Evolutionary conservation across 1,140 invertebrate genomes (phyloP).

Genomic region (Diabrotica virgifera): DNA sequence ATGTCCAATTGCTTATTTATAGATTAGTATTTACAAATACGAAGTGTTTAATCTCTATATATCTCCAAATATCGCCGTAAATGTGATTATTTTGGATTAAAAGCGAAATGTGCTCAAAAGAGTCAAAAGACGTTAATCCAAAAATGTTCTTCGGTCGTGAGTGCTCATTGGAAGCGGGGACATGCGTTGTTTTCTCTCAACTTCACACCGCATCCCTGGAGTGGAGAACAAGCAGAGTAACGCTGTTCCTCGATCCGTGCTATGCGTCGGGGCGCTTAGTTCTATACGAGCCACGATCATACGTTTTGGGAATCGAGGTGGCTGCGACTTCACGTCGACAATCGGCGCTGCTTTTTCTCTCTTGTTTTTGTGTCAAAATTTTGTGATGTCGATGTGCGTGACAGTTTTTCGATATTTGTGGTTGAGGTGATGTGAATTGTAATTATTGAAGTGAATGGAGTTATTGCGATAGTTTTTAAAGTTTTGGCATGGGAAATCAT

Average conservation of each 20-base stretch:
- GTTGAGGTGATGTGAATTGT: neutral
- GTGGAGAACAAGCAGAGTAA: neutral
- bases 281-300: neutral
- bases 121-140: no score
- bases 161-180: neutral
- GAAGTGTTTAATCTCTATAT: no score
- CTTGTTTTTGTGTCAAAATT: neutral
- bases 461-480: conserved; percentile 10
- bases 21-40: no score
- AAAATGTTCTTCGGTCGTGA: no score
- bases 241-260: neutral
- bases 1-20: no score
- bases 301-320: neutral
- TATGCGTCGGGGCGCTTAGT: neutral
- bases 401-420: neutral
- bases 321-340: neutral
- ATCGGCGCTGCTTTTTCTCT: neutral
- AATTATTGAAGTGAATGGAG: neutral
- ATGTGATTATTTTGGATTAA: no score
- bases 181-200: conserved; percentile 10
- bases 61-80: no score
- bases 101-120: no score
- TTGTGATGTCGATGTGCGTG: neutral
- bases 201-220: conserved; percentile 4
- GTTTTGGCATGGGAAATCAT: conserved; percentile 16